These are phyloP conservation scores for Laticauda laticaudata DNA, from an alignment of 2,113 vertebrate species.

Conservation along the genomic window DNA sequence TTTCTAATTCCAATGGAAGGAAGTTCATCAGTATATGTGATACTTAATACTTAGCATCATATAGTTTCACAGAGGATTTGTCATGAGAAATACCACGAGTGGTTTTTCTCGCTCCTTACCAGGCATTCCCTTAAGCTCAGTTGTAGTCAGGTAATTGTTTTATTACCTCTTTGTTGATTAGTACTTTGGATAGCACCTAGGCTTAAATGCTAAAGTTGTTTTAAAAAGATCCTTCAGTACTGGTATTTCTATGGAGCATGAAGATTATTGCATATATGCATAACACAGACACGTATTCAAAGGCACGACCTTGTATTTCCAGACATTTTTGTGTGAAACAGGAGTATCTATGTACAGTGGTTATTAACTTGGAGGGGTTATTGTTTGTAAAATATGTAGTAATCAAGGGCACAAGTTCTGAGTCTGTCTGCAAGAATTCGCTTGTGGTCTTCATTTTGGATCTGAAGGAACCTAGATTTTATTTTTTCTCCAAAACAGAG, in stretches of 20 bases:
- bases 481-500: background rate
- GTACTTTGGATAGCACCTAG: constrained; percentile 28
- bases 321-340: background rate
- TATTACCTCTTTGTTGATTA: background rate
- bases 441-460: background rate
- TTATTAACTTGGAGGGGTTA: no score
- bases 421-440: background rate
- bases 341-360: background rate
- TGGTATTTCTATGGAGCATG: background rate
- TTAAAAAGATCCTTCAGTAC: constrained; percentile 6
- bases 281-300: background rate
- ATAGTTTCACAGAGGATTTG: constrained; percentile 2
- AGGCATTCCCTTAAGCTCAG: background rate
- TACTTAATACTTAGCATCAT: constrained; percentile 13
- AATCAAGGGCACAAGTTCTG: background rate
- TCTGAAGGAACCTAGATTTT: background rate
- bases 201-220: background rate
- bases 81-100: background rate
- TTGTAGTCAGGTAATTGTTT: background rate
- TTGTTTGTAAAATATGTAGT: background rate
- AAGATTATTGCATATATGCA: background rate
- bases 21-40: background rate
- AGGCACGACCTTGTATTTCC: background rate
- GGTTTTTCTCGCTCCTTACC: constrained; percentile 25
- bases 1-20: background rate